Base-by-base conservation (phyloP, 2,797 vertebrate species). In the Geotrypetes seraphini region DNA sequence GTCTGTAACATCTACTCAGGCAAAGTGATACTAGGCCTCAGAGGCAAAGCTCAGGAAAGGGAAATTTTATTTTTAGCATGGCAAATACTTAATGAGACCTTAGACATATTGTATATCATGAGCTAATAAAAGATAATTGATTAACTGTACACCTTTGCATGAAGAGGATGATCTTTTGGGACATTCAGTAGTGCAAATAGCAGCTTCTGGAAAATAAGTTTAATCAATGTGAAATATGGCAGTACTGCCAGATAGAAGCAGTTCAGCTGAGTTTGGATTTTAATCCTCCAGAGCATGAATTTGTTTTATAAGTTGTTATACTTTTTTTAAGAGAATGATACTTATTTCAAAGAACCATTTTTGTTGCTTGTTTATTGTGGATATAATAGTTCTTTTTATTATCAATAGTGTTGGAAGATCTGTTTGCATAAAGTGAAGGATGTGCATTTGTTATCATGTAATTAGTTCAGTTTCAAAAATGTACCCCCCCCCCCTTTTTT, bases 41-140 rank as follows among this genome's bases (percentile, higher is more conserved):
- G 25, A 24, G 47, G 41, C 14, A 14, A 49, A 47, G 30, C 38
- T 10, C 10, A 14, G 16, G 15, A 11, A 27, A 36, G 36, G 21
- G 2, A 18, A 28, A 12, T 4, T 42, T 32, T 26, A 30, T 29
- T 35, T 51, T 47, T 30, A 34, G 28, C 18, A 18, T 30, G 16
- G 24, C 26, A 2, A 4, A 36, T 16, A 33, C 5, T 33, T 38
- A 54, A 38, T 53, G 40, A 50, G 39, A 43, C 22, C 12, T 20
- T 33, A 28, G 25, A 33, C 28, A 15, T 41, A 46, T 22, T 44
- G 44, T 44, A 27, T 35, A 46, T 28, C 17, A 28, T n/a, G 9
- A 37, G 38, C 5, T 22, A 40, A 52, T 24, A 24, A 12, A 16
- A 34, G 28, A 28, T 38, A 32, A 45, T 18, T 24, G 10, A 50